phyloP scores from a whole-genome alignment of 2,113 vertebrate species.

The Oreocharis arfaki region DNA sequence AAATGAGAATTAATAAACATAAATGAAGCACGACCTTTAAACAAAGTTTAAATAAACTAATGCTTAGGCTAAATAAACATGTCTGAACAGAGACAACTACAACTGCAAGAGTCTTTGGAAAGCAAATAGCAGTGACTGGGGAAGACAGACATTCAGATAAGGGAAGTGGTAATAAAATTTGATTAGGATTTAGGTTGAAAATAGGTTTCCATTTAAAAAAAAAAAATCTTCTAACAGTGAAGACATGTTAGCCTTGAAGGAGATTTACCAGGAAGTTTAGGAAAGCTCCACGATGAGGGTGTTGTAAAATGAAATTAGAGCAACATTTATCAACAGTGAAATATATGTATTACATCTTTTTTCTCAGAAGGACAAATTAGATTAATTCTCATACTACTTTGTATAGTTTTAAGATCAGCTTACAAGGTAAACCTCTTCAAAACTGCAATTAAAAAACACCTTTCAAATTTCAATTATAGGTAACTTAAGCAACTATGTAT shows the following conservation, averaged over 20 bases:
- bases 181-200: not conserved
- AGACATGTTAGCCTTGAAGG: not conserved
- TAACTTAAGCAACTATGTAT: not conserved
- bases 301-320: not conserved
- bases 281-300: not conserved
- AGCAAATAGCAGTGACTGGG: not conserved
- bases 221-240: not conserved
- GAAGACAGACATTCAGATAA: not conserved
- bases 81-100: not conserved
- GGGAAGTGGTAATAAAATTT: not conserved
- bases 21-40: slow-evolving; percentile 2
- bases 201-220: not conserved
- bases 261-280: not conserved
- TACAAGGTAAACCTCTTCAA: not conserved
- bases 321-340: not conserved
- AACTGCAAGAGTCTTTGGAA: not conserved
- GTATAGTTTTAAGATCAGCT: not conserved
- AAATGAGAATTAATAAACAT: slow-evolving; percentile 25
- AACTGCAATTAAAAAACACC: not conserved
- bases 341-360: not conserved
- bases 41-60: slow-evolving; percentile 1
- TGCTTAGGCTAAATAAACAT: not conserved
- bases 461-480: not conserved
- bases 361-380: not conserved
- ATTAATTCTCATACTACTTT: not conserved